Percentiles rank a stretch among this genome's conserved stretches.
Evolutionary conservation across 2,888 invertebrate species (phyloP).

Genomic region (Cloeon dipterum): DNA sequence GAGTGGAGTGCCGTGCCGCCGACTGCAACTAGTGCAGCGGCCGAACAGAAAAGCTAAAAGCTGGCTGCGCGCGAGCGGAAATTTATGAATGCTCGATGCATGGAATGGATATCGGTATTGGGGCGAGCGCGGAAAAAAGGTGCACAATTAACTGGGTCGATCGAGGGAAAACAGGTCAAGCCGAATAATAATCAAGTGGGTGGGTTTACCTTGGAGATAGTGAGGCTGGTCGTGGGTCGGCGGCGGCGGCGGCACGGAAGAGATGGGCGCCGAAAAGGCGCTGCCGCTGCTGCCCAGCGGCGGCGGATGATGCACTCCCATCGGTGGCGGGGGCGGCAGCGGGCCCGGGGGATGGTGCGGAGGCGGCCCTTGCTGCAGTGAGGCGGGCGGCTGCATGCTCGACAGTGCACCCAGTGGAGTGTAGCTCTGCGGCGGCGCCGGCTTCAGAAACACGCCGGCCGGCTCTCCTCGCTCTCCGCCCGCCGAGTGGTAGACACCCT

Average conservation of each 20-base stretch:
- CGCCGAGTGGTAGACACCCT: background rate
- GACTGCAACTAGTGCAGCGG: background rate
- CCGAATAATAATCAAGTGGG: too few relatives aligned
- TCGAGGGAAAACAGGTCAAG: background rate
- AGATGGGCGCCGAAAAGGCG: constrained; percentile 31
- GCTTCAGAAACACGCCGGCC: constrained; percentile 18
- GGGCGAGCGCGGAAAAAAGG: too few relatives aligned
- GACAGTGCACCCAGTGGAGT: constrained; percentile 64
- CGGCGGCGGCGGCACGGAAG: constrained; percentile 12
- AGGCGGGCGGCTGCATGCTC: constrained; percentile 64
- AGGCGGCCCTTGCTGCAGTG: constrained; percentile 8
- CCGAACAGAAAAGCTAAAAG: constrained; percentile 4
- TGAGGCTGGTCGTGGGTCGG: constrained; percentile 8
- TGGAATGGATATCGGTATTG: too few relatives aligned
- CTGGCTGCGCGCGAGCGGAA: constrained; percentile 3
- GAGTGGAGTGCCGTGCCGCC: constrained; percentile 6
- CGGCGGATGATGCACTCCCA: constrained; percentile 14
- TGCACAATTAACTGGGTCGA: too few relatives aligned
- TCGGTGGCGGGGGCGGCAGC: constrained; percentile 16
- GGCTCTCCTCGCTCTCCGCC: constrained; percentile 1
- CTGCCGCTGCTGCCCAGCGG: constrained; percentile 28
- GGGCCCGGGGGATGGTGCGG: constrained; percentile 21
- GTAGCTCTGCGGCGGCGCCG: constrained; percentile 39
- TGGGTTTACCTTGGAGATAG: constrained; percentile 4
- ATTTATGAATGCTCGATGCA: too few relatives aligned